phyloP scores from a whole-genome alignment of 2,113 vertebrate species.

The Micronycteris hirsuta region DNA sequence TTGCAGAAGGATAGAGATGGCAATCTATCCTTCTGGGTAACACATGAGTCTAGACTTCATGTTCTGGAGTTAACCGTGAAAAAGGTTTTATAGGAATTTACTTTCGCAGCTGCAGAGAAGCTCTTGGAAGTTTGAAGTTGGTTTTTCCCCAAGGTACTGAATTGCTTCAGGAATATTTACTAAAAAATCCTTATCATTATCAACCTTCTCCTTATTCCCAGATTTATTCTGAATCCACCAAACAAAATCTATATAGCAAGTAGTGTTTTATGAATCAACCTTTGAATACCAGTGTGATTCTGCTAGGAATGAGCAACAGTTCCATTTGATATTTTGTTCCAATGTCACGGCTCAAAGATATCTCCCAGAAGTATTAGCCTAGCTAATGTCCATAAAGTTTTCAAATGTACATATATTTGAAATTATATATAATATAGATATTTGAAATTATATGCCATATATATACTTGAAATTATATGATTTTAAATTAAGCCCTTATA shows the following conservation, averaged over 20 bases:
- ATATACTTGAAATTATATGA: neutral
- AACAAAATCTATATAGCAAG: constrained; percentile 22
- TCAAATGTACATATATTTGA: neutral
- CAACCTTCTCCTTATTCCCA: neutral
- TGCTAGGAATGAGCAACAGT: neutral
- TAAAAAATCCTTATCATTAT: constrained; percentile 39
- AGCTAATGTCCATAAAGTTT: neutral
- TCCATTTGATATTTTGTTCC: constrained; percentile 8
- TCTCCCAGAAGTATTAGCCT: neutral
- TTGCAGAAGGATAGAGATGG: neutral
- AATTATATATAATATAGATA: neutral
- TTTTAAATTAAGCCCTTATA: neutral
- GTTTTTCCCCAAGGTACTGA: constrained; percentile 23
- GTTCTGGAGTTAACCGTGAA: constrained; percentile 28
- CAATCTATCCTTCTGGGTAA: constrained; percentile 16
- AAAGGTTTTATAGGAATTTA: constrained; percentile 34
- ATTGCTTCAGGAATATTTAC: constrained; percentile 56
- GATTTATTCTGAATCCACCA: constrained; percentile 43
- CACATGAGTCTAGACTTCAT: neutral
- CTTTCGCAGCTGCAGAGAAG: constrained; percentile 68
- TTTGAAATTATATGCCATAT: neutral
- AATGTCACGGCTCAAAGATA: neutral
- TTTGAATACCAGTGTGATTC: neutral
- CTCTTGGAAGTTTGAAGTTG: constrained; percentile 41
- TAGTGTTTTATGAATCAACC: constrained; percentile 27